Evolutionary conservation across 2,113 vertebrate genomes (phyloP).

Genomic region (Muntiacus muntjak): DNA sequence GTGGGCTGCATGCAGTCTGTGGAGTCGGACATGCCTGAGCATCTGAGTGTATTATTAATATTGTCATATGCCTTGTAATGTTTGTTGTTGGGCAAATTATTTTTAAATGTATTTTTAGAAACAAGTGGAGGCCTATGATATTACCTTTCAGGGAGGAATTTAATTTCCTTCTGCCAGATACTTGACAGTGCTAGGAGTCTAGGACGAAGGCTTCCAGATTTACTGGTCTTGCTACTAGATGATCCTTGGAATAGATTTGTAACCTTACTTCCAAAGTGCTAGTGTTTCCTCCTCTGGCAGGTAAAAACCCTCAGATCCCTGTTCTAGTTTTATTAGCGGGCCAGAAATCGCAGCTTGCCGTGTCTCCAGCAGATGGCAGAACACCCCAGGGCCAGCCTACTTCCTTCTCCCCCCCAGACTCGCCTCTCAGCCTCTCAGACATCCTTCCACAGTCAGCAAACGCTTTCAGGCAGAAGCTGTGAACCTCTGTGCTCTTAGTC

Average conservation of each 20-base stretch:
- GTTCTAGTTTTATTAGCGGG: not conserved
- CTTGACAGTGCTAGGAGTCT: not conserved
- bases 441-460: not conserved
- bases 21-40: no score
- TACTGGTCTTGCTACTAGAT: not conserved
- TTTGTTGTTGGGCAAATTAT: not conserved
- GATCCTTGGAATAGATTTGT: slow-evolving; percentile 20
- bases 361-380: not conserved
- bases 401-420: not conserved
- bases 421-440: not conserved
- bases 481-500: not conserved
- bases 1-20: no score
- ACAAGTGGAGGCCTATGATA: not conserved
- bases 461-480: not conserved
- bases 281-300: not conserved
- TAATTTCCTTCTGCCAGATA: slow-evolving; percentile 1
- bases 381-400: not conserved
- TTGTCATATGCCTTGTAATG: not conserved
- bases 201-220: not conserved
- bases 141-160: slow-evolving; percentile 4
- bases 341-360: not conserved
- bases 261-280: not conserved
- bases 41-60: not conserved
- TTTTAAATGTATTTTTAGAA: slow-evolving; percentile 9
- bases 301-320: not conserved